Base-by-base conservation (phyloP, 2,113 vertebrate species). In the Dissostichus mawsoni region DNA sequence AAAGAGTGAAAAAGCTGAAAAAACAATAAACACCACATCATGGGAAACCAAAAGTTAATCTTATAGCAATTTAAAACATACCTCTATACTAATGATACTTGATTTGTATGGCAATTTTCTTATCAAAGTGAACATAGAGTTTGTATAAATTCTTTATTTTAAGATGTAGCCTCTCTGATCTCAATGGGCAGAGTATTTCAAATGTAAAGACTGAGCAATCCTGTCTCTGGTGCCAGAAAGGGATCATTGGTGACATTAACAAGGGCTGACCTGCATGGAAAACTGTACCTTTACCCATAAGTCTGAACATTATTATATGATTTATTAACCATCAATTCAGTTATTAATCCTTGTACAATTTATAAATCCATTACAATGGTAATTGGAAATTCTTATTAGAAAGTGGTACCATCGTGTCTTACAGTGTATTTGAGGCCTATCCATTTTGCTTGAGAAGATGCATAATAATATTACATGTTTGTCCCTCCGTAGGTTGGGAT, bases 401-500 rank as follows among this genome's bases (percentile, higher is more conserved):
- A 57, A 53, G 47, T 8, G 3, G 16, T 25, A 33, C 44, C 14
- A 18, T 18, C 20, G 7, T 12, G 23, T 33, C 20, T n/a, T 18
- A 2, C 25, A 56, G 2, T 59, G 13, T 18, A 44, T 65, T 12
- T 47, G 8, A 75, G 25, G n/a, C 55, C 11, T 45, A 14, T 56
- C 17, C 44, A 61, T 18, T 62, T 13, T 56, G 12, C 3, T 53
- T 6, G 0, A 55, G 45, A 36, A 16, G 0, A 53, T 33, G 14
- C 16, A 56, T 69, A 20, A 18, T 74, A 61, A 71, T 70, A 0
- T 29, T 29, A 2, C 69, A 45, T 77, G 8, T 11, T 78, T 41
- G n/a, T 73, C 48, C 62, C 50, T 53, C 11, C 11, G 8, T 78
- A 90, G 87, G 84, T 74, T 83, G 72, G 85, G 70, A 77, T 5